Evolutionary conservation across 2,797 vertebrate genomes (phyloP).

Genomic region (Poeciliopsis turneri): DNA sequence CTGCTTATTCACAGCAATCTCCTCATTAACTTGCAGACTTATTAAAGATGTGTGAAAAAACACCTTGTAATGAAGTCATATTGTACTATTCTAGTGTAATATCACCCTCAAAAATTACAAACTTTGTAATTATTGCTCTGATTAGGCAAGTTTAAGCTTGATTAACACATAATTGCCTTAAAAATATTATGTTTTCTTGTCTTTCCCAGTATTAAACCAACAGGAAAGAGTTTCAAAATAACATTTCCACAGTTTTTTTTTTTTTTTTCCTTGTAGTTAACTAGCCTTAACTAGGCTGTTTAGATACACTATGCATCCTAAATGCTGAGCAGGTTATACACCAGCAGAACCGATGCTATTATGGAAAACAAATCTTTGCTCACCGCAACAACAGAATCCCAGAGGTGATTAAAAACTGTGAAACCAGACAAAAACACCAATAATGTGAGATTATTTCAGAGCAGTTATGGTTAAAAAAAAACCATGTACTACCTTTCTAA

Average conservation of each 20-base stretch:
- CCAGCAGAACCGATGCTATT: neutral
- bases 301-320: neutral
- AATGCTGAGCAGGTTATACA: neutral
- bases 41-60: neutral
- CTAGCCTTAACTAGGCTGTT: neutral
- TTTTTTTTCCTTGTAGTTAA: neutral
- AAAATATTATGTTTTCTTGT: neutral
- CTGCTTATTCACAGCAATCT: neutral
- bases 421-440: neutral
- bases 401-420: neutral
- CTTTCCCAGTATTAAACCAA: neutral
- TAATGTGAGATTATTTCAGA: neutral
- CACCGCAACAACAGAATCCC: neutral
- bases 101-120: neutral
- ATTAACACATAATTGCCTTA: neutral
- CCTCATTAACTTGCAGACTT: neutral
- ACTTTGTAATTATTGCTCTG: neutral
- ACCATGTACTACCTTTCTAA: neutral
- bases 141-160: neutral
- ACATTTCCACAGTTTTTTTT: neutral
- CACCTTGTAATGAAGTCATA: neutral
- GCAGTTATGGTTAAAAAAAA: neutral
- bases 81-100: neutral
- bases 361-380: neutral
- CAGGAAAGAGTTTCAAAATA: neutral